Percentiles rank a stretch among this genome's conserved stretches.
Evolutionary conservation across 2,888 invertebrate species (phyloP).

Genomic region (Steinernema hermaphroditum): DNA sequence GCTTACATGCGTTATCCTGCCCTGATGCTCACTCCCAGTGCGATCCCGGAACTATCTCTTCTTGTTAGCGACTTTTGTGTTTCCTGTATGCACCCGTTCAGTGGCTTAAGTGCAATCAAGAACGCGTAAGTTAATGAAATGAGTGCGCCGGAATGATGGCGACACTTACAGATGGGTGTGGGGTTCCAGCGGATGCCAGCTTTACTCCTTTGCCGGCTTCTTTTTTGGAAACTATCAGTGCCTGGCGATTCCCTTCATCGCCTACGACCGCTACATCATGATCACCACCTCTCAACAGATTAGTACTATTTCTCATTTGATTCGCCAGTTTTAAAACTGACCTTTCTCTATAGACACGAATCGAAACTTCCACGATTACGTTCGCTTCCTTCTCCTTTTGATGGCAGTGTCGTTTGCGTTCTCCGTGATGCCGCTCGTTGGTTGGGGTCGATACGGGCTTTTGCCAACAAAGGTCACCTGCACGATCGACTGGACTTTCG

Average conservation of each 20-base stretch:
- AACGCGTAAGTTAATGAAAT: constrained; percentile 29
- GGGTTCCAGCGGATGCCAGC: constrained; percentile 61
- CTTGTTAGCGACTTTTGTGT: constrained; percentile 34
- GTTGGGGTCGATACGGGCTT: constrained; percentile 45
- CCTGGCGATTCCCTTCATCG: constrained; percentile 53
- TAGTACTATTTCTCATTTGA: not conserved
- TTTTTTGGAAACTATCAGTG: constrained; percentile 63
- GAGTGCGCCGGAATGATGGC: too few species aligned
- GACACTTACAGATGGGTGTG: constrained; percentile 66
- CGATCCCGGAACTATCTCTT: constrained; percentile 34
- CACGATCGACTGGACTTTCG: constrained; percentile 64
- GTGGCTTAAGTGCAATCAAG: constrained; percentile 31
- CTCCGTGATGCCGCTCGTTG: not conserved
- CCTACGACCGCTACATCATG: constrained; percentile 56
- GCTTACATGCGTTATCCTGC: constrained; percentile 3
- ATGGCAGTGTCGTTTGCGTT: not conserved
- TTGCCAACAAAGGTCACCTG: constrained; percentile 62
- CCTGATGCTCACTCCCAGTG: not conserved
- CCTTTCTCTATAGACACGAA: not conserved
- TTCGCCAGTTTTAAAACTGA: not conserved
- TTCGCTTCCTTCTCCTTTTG: not conserved
- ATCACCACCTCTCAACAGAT: not conserved
- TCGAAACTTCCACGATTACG: not conserved
- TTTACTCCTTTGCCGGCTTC: constrained; percentile 64
- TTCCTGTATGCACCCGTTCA: constrained; percentile 37